Base-by-base conservation (phyloP, 2,797 vertebrate genomes). In the Hyperoplus lanceolatus region DNA sequence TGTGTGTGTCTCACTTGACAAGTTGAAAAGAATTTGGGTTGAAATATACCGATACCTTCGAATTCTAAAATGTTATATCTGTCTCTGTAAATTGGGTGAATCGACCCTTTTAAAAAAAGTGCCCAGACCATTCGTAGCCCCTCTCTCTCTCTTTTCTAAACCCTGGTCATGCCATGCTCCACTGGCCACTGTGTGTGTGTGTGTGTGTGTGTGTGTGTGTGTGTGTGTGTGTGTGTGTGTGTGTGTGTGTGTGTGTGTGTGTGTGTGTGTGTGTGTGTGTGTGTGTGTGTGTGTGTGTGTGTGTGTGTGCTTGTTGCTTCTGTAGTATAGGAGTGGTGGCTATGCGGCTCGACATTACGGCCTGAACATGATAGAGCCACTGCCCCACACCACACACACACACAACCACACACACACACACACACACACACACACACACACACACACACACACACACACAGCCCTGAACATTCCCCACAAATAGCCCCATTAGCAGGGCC, bases 271-370 rank as follows among this genome's bases (percentile, higher is more conserved):
- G 59, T 54, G 78, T 69, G 62, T 92, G 91, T 91, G 90, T 43
- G 59, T 56, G 78, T 69, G 62, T 92, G 91, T 91, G 90, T 46
- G 59, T 56, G 78, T 69, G 62, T 92, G 91, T 91, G 90, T 46
- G 59, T 56, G 78, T 69, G 62, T 92, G 91, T 94, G 94, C 96
- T 95, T 95, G 94, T 96, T 95, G 93, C 95, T 95, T 94, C 94
- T 93, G 89, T 96, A 95, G 93, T 93, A 93, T 93, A 93, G 94
- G 95, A 94, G 96, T 95, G 93, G 66, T 92, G 89, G 92, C 87
- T 83, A 91, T 86, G 49, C 76, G 95, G 90, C 94, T 98, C 90
- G n/a, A 75, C n/a, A 86, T 91, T 92, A 84, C 87, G 36, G 21
- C 81, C 70, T 16, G 13, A 74, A 78, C 78, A 79, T 29, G 64